Conservation (phyloP, 2,888 invertebrate species). For the Lochmaea capreae region DNA sequence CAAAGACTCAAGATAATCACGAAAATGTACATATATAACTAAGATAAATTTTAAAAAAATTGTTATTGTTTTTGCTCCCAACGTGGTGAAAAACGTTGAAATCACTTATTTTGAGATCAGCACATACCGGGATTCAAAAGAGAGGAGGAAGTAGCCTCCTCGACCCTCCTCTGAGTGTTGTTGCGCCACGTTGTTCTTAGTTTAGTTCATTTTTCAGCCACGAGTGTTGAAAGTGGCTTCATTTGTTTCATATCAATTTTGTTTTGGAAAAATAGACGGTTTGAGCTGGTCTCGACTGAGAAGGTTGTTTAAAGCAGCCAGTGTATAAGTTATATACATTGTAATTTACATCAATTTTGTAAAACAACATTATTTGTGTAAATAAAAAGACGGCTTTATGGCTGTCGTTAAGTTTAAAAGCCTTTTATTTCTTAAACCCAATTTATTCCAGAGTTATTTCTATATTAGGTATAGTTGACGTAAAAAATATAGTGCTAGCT, state of each 20-base stretch:
- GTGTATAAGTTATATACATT: constrained; percentile 58
- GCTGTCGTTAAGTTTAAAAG: constrained; percentile 56
- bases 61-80: constrained; percentile 48
- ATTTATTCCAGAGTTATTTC: no score
- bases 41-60: constrained; percentile 37
- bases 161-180: constrained; percentile 60
- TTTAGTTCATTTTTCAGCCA: constrained; percentile 46
- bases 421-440: constrained; percentile 14
- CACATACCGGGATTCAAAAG: constrained; percentile 51
- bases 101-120: constrained; percentile 53
- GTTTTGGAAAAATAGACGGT: constrained; percentile 44
- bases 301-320: constrained; percentile 51
- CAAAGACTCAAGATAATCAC: constrained; percentile 24
- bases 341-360: constrained; percentile 63
- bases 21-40: constrained; percentile 40
- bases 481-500: no score
- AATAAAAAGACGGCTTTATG: constrained; percentile 62
- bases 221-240: constrained; percentile 48
- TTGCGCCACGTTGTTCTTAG: constrained; percentile 48
- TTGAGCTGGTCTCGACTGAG: constrained; percentile 62
- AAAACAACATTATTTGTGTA: constrained; percentile 62
- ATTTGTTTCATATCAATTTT: constrained; percentile 42
- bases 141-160: constrained; percentile 60
- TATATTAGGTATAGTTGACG: no score
- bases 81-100: constrained; percentile 44